Conservation (phyloP, 2,113 vertebrate genomes). For the Hippocampus barbouri region DNA sequence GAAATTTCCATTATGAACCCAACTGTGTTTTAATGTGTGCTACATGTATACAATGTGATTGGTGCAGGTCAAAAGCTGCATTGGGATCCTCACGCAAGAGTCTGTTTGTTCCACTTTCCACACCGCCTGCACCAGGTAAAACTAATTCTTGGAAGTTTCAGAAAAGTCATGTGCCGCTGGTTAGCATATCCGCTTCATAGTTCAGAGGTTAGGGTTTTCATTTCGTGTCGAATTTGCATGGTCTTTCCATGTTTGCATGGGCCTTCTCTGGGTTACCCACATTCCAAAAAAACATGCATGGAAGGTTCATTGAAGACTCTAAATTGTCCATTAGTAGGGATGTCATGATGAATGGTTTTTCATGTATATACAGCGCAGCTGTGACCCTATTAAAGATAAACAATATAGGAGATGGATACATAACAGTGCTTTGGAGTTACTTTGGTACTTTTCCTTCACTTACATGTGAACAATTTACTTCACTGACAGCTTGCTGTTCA, state of each 20-base stretch:
- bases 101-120: slow-evolving; percentile 40
- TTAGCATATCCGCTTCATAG: too few species aligned
- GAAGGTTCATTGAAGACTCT: too few species aligned
- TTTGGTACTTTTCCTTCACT: background rate
- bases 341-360: too few species aligned
- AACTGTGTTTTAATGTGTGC: background rate
- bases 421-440: background rate
- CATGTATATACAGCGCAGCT: too few species aligned
- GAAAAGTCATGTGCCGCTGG: background rate
- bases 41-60: slow-evolving; percentile 9
- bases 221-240: too few species aligned
- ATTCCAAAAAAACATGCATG: too few species aligned
- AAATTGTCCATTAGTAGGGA: too few species aligned
- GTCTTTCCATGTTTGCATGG: too few species aligned
- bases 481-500: slow-evolving; percentile 62
- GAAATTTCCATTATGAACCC: background rate
- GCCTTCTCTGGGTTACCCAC: too few species aligned
- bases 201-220: too few species aligned
- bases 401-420: background rate
- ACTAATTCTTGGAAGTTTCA: slow-evolving; percentile 4
- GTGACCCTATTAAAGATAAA: too few species aligned
- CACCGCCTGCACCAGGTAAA: slow-evolving; percentile 63
- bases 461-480: slow-evolving; percentile 13
- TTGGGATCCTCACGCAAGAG: slow-evolving; percentile 63
- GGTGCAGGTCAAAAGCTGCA: slow-evolving; percentile 65